Percentiles rank a stretch among this genome's conserved stretches.
These are phyloP conservation scores for Tyrannus savana DNA, from an alignment of 2,113 vertebrate species.

Conservation along the genomic window DNA sequence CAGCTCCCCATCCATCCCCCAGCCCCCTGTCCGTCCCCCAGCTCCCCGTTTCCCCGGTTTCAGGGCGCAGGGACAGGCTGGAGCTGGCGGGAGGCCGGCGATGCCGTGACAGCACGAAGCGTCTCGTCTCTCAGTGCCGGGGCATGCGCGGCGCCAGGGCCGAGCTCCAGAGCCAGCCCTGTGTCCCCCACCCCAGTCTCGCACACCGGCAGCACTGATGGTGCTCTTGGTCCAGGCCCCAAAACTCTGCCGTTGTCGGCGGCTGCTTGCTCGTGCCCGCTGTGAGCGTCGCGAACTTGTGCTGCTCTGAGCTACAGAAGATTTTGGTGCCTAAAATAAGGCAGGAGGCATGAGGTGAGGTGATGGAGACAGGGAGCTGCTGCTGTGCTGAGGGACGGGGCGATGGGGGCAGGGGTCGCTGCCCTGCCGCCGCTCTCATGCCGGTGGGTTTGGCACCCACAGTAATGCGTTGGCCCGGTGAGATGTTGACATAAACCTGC, in stretches of 20 bases:
- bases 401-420: background rate
- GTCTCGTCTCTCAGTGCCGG: background rate
- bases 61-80: background rate
- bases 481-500: background rate
- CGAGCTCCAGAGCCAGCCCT: background rate
- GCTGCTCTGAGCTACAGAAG: background rate
- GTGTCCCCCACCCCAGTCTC: background rate
- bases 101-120: background rate
- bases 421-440: rapidly evolving
- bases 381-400: background rate
- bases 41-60: background rate
- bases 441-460: rapidly evolving
- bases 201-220: background rate
- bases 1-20: background rate
- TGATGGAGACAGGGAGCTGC: background rate
- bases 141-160: background rate
- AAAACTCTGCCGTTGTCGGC: background rate
- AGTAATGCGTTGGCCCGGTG: rapidly evolving
- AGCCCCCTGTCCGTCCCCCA: background rate
- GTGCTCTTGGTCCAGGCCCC: background rate
- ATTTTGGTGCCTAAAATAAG: background rate
- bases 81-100: background rate
- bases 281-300: rapidly evolving
- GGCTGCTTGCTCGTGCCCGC: rapidly evolving
- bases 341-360: background rate